Conservation (phyloP, 2,797 vertebrate genomes). For the Xenops minutus region DNA sequence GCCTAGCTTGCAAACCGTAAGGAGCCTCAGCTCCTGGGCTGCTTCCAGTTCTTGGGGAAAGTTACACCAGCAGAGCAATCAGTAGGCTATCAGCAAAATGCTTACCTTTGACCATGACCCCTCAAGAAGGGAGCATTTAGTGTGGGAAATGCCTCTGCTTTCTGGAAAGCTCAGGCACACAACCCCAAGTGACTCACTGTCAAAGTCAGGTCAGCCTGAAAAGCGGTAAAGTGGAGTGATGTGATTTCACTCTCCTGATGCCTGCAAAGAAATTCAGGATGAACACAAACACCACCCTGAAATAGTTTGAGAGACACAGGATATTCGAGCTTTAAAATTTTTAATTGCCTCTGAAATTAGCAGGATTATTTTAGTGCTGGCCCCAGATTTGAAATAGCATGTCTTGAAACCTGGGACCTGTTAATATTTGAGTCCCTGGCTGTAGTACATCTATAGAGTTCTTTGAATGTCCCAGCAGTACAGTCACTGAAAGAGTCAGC, state of each 20-base stretch:
- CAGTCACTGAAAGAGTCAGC: not conserved
- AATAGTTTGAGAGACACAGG: constrained; percentile 7
- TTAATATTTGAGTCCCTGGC: not conserved
- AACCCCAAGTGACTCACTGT: not conserved
- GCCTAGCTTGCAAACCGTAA: not conserved
- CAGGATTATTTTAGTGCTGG: constrained; percentile 26
- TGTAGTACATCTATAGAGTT: not conserved
- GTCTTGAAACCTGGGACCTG: not conserved
- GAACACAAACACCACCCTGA: not conserved
- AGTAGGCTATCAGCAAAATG: not conserved
- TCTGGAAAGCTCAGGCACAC: not conserved
- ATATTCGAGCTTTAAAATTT: constrained; percentile 10
- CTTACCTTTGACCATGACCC: not conserved
- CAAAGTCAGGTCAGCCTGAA: not conserved
- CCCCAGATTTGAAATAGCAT: not conserved
- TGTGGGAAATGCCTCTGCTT: not conserved
- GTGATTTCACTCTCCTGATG: not conserved
- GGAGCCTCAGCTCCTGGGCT: not conserved
- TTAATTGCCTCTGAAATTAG: constrained; percentile 18
- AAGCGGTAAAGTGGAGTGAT: not conserved
- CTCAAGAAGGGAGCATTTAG: not conserved
- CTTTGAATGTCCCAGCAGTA: not conserved
- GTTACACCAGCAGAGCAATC: not conserved
- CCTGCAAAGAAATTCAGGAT: not conserved
- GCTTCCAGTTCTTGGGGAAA: not conserved